Conservation (phyloP, 30 jellyfish, hydroid and myxozoan species). For the Hydra vulgaris region DNA sequence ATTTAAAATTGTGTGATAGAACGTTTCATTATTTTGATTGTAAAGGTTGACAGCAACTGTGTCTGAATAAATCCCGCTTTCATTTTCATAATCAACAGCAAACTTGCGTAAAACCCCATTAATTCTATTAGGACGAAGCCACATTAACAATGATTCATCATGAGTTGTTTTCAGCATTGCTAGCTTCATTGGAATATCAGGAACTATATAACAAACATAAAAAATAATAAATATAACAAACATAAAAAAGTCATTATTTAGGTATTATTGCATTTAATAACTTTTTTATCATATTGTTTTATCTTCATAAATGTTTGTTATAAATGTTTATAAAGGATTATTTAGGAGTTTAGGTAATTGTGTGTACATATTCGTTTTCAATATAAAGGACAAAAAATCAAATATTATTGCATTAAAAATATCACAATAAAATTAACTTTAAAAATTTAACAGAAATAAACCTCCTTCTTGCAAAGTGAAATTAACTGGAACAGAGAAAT, state of each 20-base stretch:
- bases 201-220: slow-evolving; percentile 10
- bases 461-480: slow-evolving; percentile 85
- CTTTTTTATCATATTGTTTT: no score
- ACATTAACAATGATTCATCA: slow-evolving; percentile 20
- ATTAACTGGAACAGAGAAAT: slow-evolving; percentile 19
- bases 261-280: no score
- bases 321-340: no score
- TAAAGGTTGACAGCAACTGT: background rate
- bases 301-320: no score
- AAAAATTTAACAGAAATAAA: background rate
- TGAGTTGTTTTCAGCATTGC: background rate
- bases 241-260: background rate
- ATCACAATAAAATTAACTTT: no score
- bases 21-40: slow-evolving; percentile 2
- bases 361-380: no score
- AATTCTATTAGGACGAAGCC: slow-evolving; percentile 56
- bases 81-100: slow-evolving; percentile 42
- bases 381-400: no score
- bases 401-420: no score
- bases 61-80: slow-evolving; percentile 17
- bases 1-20: slow-evolving; percentile 9
- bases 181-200: background rate
- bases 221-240: background rate
- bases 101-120: slow-evolving; percentile 55
- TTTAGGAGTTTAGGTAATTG: no score